Conservation (phyloP, 92 coral and sea anemone genomes). For the Zoanthus sansibaricus region DNA sequence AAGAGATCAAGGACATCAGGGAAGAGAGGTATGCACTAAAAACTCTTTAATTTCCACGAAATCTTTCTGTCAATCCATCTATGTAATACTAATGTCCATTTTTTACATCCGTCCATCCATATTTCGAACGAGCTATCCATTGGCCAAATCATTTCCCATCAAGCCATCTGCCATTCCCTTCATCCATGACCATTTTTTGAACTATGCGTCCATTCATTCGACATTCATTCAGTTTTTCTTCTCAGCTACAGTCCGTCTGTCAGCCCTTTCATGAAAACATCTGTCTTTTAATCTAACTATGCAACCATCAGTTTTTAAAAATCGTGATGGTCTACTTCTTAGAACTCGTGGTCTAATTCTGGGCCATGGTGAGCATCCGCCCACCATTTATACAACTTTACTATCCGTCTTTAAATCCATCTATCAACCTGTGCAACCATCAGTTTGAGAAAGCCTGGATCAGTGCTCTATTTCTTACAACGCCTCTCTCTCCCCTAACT, state of each 20-base stretch:
- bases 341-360: too few species aligned
- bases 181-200: background rate
- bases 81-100: background rate
- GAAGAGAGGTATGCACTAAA: constrained; percentile 70
- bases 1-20: constrained; percentile 94
- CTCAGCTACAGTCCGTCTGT: too few species aligned
- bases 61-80: background rate
- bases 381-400: background rate
- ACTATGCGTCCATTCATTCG: background rate
- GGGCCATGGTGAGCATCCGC: too few species aligned
- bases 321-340: too few species aligned
- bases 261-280: background rate
- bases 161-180: background rate
- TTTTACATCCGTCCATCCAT: background rate
- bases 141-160: background rate
- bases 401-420: background rate
- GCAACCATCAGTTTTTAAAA: too few species aligned
- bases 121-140: background rate
- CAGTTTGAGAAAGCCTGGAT: too few species aligned
- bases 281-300: background rate
- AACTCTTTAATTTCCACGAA: background rate
- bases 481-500: too few species aligned
- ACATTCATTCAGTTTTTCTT: background rate
- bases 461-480: too few species aligned
- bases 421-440: background rate